phyloP scores from a whole-genome alignment of 1,140 invertebrate species.

The Zaprionus inermis region DNA sequence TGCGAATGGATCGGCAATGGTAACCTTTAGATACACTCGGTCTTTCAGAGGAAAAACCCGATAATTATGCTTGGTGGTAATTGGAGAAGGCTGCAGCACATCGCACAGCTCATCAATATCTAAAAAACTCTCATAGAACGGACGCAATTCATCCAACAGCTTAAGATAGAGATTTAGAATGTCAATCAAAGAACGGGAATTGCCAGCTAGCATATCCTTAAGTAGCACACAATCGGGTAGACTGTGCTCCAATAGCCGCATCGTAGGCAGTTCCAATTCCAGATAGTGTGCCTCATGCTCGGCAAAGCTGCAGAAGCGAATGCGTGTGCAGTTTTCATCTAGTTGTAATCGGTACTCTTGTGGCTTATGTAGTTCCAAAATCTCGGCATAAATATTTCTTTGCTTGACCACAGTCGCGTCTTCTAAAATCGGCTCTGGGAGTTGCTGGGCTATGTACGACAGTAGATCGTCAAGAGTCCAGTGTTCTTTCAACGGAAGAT shows the following conservation, averaged over 20 bases:
- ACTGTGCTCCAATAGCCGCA: conserved; percentile 64
- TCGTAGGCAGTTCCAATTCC: conserved; percentile 58
- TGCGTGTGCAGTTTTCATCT: conserved; percentile 42
- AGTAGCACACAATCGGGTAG: conserved; percentile 63
- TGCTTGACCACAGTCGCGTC: not conserved
- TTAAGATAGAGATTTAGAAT: conserved; percentile 57
- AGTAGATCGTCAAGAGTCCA: conserved; percentile 55
- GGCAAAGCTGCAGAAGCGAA: conserved; percentile 61
- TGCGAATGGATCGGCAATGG: conserved; percentile 67
- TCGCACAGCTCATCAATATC: conserved; percentile 78
- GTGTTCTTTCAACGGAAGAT: conserved; percentile 30
- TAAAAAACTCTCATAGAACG: conserved; percentile 71
- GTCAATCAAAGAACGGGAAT: conserved; percentile 30
- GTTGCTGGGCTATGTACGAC: conserved; percentile 25
- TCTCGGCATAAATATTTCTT: conserved; percentile 62
- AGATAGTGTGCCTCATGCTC: conserved; percentile 64
- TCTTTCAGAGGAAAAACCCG: conserved; percentile 72
- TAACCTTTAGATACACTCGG: conserved; percentile 66
- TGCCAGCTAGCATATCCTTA: conserved; percentile 49
- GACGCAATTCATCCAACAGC: conserved; percentile 65
- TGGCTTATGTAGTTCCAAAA: conserved; percentile 55
- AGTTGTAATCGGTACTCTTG: conserved; percentile 57
- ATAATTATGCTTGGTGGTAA: conserved; percentile 68
- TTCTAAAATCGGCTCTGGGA: not conserved
- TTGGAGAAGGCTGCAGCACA: conserved; percentile 67